Conservation (phyloP, 1,140 invertebrate species). For the Argopecten irradians region DNA sequence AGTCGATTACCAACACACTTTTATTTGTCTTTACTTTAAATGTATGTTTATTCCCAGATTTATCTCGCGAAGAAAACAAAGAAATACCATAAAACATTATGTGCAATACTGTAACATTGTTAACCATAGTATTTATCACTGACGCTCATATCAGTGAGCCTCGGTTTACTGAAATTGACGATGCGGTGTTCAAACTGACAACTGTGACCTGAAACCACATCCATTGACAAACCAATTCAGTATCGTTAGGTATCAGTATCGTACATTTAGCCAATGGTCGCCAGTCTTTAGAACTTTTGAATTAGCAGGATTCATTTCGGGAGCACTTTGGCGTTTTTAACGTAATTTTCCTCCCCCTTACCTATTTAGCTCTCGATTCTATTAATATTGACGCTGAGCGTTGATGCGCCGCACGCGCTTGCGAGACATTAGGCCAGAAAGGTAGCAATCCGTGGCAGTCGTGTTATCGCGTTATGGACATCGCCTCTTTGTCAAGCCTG, state of each 20-base stretch:
- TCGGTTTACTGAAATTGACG: not conserved
- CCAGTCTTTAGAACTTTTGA: not conserved
- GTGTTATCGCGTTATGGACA: conserved; percentile 15
- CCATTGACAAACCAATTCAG: not conserved
- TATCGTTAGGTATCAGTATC: not conserved
- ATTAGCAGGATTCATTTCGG: not conserved
- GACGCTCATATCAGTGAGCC: not conserved
- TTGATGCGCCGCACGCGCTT: conserved; percentile 19
- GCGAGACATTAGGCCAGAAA: not conserved
- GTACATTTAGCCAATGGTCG: not conserved
- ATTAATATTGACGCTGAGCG: conserved; percentile 16
- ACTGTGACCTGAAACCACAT: not conserved
- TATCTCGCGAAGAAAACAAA: too few species aligned
- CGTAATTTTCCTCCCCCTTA: not conserved
- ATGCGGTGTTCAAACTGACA: not conserved
- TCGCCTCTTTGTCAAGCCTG: conserved; percentile 19
- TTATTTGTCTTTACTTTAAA: too few species aligned
- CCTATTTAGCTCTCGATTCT: not conserved
- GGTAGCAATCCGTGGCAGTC: not conserved
- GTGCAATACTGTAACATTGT: not conserved
- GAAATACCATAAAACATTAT: too few species aligned
- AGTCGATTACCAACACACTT: too few species aligned
- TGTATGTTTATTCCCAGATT: too few species aligned
- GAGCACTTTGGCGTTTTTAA: conserved; percentile 7
- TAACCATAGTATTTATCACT: not conserved